Conservation (phyloP, 2,113 vertebrate genomes). For the Coryphaenoides rupestris region DNA sequence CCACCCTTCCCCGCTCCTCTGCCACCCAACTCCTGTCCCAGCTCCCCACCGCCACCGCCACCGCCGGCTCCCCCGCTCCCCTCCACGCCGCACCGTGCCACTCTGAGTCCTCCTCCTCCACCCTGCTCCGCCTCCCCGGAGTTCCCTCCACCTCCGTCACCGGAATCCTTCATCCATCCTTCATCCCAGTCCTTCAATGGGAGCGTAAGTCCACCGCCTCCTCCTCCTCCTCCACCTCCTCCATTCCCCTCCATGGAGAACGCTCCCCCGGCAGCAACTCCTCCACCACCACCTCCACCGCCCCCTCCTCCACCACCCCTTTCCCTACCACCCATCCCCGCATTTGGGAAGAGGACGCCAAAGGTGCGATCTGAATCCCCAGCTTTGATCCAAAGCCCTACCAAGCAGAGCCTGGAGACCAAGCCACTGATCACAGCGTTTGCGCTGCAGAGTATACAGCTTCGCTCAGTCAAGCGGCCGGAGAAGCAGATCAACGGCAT, state of each 20-base stretch:
- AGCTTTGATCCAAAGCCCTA: slow-evolving; percentile 24
- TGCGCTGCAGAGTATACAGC: slow-evolving; percentile 85
- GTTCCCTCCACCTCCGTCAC: slow-evolving; percentile 79
- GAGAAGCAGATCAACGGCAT: slow-evolving; percentile 52
- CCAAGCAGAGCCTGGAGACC: slow-evolving; percentile 57
- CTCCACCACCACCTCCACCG: slow-evolving; percentile 24
- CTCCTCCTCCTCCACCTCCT: slow-evolving; percentile 39
- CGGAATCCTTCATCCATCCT: slow-evolving; percentile 69
- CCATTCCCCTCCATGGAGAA: slow-evolving; percentile 13
- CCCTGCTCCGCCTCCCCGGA: slow-evolving; percentile 69
- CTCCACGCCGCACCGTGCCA: slow-evolving; percentile 34
- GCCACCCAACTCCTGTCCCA: slow-evolving; percentile 20
- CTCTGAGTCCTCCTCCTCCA: slow-evolving; percentile 30
- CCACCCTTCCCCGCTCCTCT: slow-evolving; percentile 50
- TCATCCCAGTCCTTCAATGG: slow-evolving; percentile 59
- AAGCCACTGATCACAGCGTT: slow-evolving; percentile 86
- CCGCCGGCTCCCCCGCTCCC: slow-evolving; percentile 36
- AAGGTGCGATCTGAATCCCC: slow-evolving; percentile 61
- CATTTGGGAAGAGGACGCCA: slow-evolving; percentile 67
- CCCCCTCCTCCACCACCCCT: slow-evolving; percentile 39
- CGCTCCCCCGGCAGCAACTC: slow-evolving; percentile 32
- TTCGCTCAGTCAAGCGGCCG: slow-evolving; percentile 80
- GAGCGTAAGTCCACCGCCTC: slow-evolving; percentile 60
- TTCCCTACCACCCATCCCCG: slow-evolving; percentile 54
- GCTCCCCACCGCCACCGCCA: slow-evolving; percentile 31